Evolutionary conservation across 2,113 vertebrate genomes (phyloP).

Genomic region (Sphyrna mokarran): DNA sequence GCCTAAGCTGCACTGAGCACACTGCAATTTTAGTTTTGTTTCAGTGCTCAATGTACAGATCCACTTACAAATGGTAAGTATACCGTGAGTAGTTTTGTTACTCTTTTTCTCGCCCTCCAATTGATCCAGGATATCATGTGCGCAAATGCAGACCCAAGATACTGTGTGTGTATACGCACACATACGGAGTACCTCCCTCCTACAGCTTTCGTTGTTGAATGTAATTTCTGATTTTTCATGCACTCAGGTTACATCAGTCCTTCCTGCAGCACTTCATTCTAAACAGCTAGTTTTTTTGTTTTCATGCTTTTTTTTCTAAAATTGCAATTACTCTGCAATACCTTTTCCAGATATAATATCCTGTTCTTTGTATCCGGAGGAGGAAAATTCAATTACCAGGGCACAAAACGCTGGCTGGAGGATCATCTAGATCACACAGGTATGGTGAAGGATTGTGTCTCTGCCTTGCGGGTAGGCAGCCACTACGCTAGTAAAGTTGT

Average conservation of each 20-base stretch:
- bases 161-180: not conserved
- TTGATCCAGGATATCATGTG: not conserved
- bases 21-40: not conserved
- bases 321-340: not conserved
- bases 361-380: constrained; percentile 94
- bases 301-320: not conserved
- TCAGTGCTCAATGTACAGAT: not conserved
- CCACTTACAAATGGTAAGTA: not conserved
- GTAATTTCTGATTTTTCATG: no score
- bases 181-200: no score
- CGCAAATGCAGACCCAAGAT: not conserved
- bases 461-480: not conserved
- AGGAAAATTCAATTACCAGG: constrained; percentile 97
- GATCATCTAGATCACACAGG: constrained; percentile 96
- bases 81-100: not conserved
- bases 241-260: no score
- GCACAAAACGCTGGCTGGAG: constrained; percentile 94
- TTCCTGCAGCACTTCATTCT: not conserved
- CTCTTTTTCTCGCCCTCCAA: not conserved
- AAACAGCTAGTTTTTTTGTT: not conserved
- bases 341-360: constrained; percentile 77
- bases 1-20: not conserved
- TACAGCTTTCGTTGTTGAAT: no score
- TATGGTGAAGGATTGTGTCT: constrained; percentile 42
- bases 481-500: not conserved